Percentiles rank a stretch among this genome's conserved stretches.
phyloP scores from a whole-genome alignment of 2,888 invertebrate species.

The Andrena flavipes region DNA sequence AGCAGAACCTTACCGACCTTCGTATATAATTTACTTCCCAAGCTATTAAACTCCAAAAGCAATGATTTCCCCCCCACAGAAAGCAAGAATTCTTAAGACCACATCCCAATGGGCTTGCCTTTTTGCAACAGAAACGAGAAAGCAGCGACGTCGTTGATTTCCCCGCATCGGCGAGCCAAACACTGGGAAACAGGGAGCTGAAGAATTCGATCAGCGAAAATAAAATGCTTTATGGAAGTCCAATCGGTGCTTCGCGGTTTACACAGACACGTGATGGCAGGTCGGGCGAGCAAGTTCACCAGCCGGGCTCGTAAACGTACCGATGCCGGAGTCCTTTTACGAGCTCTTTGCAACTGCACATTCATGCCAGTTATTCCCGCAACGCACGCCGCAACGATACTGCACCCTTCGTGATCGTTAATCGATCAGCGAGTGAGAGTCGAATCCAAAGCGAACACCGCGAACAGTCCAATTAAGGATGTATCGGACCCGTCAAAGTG shows the following conservation, averaged over 20 bases:
- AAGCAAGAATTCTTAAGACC: not conserved
- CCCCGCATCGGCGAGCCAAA: not conserved
- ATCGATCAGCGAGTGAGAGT: not conserved
- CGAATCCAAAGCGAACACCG: not conserved
- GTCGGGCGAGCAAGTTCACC: conserved; percentile 28
- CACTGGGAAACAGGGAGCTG: not conserved
- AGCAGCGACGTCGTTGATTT: not conserved
- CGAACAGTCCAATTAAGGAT: not conserved
- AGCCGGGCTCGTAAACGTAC: conserved; percentile 35
- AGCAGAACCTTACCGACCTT: too few species aligned
- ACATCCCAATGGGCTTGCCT: too few species aligned
- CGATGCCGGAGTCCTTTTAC: conserved; percentile 27
- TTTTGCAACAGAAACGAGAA: not conserved
- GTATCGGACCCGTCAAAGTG: too few species aligned
- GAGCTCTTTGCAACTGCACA: conserved; percentile 36
- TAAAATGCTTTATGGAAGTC: not conserved
- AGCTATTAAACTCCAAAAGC: not conserved
- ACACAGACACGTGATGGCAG: not conserved
- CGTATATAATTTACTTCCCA: not conserved
- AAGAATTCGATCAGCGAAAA: not conserved
- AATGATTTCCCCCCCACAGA: not conserved
- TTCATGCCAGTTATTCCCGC: conserved; percentile 25
- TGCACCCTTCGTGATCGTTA: not conserved
- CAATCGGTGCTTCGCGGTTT: not conserved
- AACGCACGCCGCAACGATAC: not conserved